Conservation (phyloP, 1,140 invertebrate species). For the Drosophila sucinea region DNA sequence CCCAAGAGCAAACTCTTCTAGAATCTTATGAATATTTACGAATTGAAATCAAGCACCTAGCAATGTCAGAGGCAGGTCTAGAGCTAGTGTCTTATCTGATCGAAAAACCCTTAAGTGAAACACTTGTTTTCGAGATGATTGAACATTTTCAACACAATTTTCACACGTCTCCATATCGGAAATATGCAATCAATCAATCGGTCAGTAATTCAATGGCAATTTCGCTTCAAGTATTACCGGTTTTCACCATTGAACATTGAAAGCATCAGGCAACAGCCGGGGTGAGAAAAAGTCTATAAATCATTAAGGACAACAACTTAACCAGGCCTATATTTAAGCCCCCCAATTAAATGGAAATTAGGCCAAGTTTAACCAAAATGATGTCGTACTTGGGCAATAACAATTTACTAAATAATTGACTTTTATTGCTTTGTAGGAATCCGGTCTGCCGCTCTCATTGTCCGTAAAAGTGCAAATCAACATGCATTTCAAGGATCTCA, state of each 20-base stretch:
- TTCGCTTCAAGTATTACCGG: conserved; percentile 38
- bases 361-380: conserved; percentile 55
- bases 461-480: conserved; percentile 92
- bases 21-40: too few species aligned
- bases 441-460: conserved; percentile 90
- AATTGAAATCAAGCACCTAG: too few species aligned
- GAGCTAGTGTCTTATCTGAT: too few species aligned
- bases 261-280: conserved; percentile 8
- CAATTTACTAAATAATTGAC: conserved; percentile 37
- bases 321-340: conserved; percentile 47
- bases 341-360: conserved; percentile 49
- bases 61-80: too few species aligned
- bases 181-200: conserved; percentile 26
- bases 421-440: conserved; percentile 83
- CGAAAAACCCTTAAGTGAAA: background rate
- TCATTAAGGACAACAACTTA: conserved; percentile 37
- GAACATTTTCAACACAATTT: conserved; percentile 15
- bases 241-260: conserved; percentile 20
- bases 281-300: conserved; percentile 18
- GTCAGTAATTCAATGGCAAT: conserved; percentile 46
- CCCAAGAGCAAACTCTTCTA: too few species aligned
- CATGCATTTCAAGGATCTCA: conserved; percentile 89
- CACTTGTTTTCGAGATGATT: background rate
- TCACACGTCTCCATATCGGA: background rate
- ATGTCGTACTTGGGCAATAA: conserved; percentile 39